phyloP scores from a whole-genome alignment of 2,888 invertebrate species.

The Synergus japonicus region DNA sequence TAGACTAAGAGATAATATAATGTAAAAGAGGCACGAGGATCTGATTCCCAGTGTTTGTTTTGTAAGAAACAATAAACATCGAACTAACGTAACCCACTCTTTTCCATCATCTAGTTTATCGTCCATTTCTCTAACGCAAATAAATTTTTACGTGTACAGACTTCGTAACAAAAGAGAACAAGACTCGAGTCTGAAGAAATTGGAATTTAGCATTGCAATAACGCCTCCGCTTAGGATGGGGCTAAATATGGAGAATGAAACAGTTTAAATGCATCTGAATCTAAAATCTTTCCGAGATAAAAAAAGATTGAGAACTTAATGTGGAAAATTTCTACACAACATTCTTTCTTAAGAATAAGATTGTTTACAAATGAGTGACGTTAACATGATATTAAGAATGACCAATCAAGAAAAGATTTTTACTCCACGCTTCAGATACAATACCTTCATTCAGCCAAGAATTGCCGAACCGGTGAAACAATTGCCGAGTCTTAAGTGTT shows the following conservation, averaged over 20 bases:
- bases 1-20: not conserved
- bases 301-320: constrained; percentile 21
- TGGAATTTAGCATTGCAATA: not conserved
- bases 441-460: not conserved
- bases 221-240: constrained; percentile 15
- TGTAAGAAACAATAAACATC: not conserved
- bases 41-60: not conserved
- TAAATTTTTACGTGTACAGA: constrained; percentile 22
- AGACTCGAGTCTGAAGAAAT: not conserved
- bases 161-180: not conserved
- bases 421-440: not conserved
- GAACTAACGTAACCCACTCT: too few relatives aligned
- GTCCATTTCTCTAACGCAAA: not conserved
- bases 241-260: constrained; percentile 27
- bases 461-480: constrained; percentile 8
- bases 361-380: not conserved
- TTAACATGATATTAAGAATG: not conserved
- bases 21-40: not conserved
- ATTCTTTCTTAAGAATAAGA: not conserved
- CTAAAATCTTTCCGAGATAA: not conserved
- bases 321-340: constrained; percentile 19
- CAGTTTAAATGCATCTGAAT: constrained; percentile 18
- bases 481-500: constrained; percentile 28
- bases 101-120: not conserved
- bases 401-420: constrained; percentile 5